A percentile compares a stretch with the other conserved stretches of the same genome.
These are phyloP conservation scores for Callopanchax toddi DNA, from an alignment of 2,113 vertebrate genomes.

Conservation along the genomic window DNA sequence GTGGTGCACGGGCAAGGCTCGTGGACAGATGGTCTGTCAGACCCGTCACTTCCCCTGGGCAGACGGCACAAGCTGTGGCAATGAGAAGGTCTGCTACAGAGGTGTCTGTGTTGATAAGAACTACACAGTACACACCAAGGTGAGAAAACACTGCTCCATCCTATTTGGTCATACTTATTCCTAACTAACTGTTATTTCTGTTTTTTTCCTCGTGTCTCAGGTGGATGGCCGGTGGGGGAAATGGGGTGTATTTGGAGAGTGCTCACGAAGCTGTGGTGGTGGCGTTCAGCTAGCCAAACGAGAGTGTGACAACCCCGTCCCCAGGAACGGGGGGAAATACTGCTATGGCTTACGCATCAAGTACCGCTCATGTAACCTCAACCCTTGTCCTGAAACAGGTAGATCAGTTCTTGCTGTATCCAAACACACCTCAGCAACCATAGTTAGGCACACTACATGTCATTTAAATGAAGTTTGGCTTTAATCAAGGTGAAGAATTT, in stretches of 20 bases:
- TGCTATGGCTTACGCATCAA: constrained; percentile 91
- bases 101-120: constrained; percentile 86
- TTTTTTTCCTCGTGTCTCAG: constrained; percentile 64
- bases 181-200: not conserved
- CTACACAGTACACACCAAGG: constrained; percentile 83
- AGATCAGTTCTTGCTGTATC: not conserved
- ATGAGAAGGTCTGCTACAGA: constrained; percentile 85
- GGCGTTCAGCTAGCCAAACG: constrained; percentile 92
- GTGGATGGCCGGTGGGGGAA: constrained; percentile 93
- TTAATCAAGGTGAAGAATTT: no score
- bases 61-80: constrained; percentile 89
- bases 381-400: constrained; percentile 87
- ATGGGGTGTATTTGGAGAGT: constrained; percentile 88
- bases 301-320: constrained; percentile 86
- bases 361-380: constrained; percentile 91
- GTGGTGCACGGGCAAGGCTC: constrained; percentile 94
- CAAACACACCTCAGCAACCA: no score
- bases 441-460: no score
- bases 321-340: constrained; percentile 91
- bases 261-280: constrained; percentile 88
- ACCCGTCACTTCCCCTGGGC: constrained; percentile 99
- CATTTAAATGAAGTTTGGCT: no score
- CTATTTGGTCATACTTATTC: not conserved
- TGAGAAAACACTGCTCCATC: constrained; percentile 60
- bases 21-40: constrained; percentile 93